Conservation (phyloP, 2,113 vertebrate species). For the Mohoua ochrocephala region DNA sequence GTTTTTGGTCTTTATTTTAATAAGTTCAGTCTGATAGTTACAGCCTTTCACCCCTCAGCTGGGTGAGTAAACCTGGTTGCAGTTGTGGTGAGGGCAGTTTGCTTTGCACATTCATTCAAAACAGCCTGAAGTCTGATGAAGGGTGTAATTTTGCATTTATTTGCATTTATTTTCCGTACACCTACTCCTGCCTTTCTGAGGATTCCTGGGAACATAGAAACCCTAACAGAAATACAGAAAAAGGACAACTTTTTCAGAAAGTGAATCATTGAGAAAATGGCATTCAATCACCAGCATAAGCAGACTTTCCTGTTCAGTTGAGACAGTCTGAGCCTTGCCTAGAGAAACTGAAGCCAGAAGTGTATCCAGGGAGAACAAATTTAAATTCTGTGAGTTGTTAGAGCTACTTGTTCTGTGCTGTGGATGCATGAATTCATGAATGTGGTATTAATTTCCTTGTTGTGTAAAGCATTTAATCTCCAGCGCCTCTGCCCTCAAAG, state of each 20-base stretch:
- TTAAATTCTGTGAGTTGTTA: background rate
- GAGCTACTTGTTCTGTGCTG: background rate
- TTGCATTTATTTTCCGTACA: background rate
- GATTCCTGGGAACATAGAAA: background rate
- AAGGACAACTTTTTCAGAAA: background rate
- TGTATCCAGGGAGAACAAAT: background rate
- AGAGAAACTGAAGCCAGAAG: background rate
- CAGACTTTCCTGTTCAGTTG: background rate
- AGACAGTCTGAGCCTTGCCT: background rate
- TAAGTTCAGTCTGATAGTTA: background rate
- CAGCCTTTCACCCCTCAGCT: background rate
- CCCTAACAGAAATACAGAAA: background rate
- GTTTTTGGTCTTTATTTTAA: background rate
- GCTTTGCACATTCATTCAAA: background rate
- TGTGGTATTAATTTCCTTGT: background rate
- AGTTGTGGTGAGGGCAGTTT: background rate
- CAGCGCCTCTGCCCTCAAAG: background rate
- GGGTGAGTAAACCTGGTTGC: background rate
- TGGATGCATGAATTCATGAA: background rate
- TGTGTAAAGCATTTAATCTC: background rate
- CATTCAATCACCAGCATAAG: background rate
- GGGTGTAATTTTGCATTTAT: background rate
- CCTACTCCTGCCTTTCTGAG: background rate
- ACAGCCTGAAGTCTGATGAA: background rate
- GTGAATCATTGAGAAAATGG: background rate